Evolutionary conservation across 2,888 invertebrate genomes (phyloP).

Genomic region (Agrilus mali): DNA sequence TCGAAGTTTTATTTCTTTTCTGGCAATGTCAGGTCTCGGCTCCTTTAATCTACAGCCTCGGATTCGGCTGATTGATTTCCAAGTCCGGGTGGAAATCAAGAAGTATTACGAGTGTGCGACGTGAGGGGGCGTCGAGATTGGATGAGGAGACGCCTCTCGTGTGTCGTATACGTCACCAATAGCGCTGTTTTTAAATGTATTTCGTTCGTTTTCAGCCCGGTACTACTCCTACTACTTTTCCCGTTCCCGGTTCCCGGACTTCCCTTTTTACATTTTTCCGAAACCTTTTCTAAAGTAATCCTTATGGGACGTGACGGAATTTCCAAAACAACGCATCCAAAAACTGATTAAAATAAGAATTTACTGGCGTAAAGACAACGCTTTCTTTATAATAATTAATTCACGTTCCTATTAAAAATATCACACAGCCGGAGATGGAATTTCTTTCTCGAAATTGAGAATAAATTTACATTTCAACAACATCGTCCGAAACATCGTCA

Average conservation of each 20-base stretch:
- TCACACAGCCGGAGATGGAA: too few relatives aligned
- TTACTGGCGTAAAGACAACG: too few relatives aligned
- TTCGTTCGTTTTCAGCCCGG: neutral
- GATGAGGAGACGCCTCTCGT: constrained; percentile 22
- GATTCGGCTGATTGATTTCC: constrained; percentile 22
- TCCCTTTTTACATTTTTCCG: neutral
- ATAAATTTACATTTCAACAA: too few relatives aligned
- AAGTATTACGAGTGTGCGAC: constrained; percentile 27
- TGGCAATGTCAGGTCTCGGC: constrained; percentile 20
- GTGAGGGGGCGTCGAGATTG: constrained; percentile 30
- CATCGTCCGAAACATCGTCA: too few relatives aligned
- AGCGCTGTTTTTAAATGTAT: too few relatives aligned
- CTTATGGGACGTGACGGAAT: constrained; percentile 4
- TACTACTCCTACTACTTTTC: constrained; percentile 2
- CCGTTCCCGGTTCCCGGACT: constrained; percentile 5
- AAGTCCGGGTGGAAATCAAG: constrained; percentile 9
- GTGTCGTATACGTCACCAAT: too few relatives aligned
- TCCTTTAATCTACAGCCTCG: constrained; percentile 20
- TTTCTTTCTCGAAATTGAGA: too few relatives aligned
- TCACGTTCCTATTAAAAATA: too few relatives aligned
- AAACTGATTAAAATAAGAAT: too few relatives aligned
- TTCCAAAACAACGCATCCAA: neutral
- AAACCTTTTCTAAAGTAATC: constrained; percentile 1
- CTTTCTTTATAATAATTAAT: too few relatives aligned
- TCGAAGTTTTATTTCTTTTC: constrained; percentile 20